Conservation (phyloP, 2,888 invertebrate species). For the Pheosia tremula region DNA sequence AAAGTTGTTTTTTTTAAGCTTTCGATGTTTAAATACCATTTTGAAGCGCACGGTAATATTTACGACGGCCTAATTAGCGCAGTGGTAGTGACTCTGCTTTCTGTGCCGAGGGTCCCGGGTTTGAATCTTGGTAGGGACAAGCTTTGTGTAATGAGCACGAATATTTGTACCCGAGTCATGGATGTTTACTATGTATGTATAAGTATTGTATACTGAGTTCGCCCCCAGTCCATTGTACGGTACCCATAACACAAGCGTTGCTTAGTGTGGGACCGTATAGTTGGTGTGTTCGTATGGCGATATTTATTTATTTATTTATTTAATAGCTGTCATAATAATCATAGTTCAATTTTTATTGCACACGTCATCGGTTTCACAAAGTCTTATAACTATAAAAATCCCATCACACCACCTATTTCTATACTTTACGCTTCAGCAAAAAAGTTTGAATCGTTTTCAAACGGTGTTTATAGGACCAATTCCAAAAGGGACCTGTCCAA, state of each 20-base stretch:
- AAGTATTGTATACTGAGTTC: too few relatives aligned
- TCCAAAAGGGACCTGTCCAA: slow-evolving; percentile 25
- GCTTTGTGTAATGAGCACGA: too few relatives aligned
- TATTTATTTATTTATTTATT: background rate
- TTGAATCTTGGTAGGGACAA: too few relatives aligned
- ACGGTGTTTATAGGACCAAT: slow-evolving; percentile 22
- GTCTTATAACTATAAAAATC: slow-evolving; percentile 1
- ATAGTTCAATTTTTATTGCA: background rate
- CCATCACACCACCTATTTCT: background rate
- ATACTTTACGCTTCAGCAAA: slow-evolving; percentile 4
- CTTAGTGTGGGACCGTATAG: too few relatives aligned
- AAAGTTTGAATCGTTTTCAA: slow-evolving; percentile 13
- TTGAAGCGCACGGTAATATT: slow-evolving; percentile 8
- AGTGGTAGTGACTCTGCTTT: too few relatives aligned
- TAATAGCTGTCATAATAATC: background rate
- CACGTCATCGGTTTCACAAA: background rate
- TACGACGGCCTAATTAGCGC: too few relatives aligned
- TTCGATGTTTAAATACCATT: slow-evolving; percentile 11
- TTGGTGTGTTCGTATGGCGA: too few relatives aligned
- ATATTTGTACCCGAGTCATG: too few relatives aligned
- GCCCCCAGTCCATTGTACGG: too few relatives aligned
- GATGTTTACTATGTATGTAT: too few relatives aligned
- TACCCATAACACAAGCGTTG: too few relatives aligned
- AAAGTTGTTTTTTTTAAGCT: slow-evolving; percentile 10
- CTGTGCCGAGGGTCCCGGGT: too few relatives aligned